Conservation (phyloP, 2,797 vertebrate species). For the Menidia menidia region DNA sequence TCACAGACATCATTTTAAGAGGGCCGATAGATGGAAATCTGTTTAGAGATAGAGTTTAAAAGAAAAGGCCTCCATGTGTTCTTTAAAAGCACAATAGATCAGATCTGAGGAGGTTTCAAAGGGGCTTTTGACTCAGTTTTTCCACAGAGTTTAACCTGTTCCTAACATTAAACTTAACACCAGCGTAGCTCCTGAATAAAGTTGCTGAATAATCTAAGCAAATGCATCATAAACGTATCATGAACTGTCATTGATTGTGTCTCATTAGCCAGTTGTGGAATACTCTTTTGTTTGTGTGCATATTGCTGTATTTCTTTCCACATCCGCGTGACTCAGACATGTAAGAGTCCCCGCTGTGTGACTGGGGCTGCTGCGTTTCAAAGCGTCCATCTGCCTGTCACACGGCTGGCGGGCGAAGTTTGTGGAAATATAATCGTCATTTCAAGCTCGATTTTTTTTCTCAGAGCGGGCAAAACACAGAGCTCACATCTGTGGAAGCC, state of each 20-base stretch:
- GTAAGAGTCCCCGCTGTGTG: slow-evolving; percentile 22
- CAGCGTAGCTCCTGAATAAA: background rate
- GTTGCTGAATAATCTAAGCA: slow-evolving; percentile 10
- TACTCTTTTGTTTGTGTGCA: slow-evolving; percentile 3
- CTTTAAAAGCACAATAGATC: background rate
- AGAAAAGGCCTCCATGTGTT: background rate
- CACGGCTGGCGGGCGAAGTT: background rate
- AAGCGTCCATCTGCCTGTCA: slow-evolving; percentile 17
- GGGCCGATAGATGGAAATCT: background rate
- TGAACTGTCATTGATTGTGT: background rate
- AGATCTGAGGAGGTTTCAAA: slow-evolving; percentile 5
- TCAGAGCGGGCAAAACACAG: background rate
- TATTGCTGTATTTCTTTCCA: slow-evolving; percentile 14
- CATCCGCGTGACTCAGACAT: slow-evolving; percentile 5
- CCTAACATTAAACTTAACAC: background rate
- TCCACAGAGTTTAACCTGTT: background rate
- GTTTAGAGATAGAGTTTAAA: background rate
- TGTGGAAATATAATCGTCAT: slow-evolving; percentile 40
- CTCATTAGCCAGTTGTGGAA: slow-evolving; percentile 18
- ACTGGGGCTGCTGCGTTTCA: background rate
- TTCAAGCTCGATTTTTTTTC: slow-evolving; percentile 19
- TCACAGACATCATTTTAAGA: background rate
- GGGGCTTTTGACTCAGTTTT: slow-evolving; percentile 11
- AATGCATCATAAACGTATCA: background rate
- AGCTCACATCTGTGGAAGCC: slow-evolving; percentile 44